Conservation (phyloP, 2,113 vertebrate species). For the Cochlearius cochlearius region DNA sequence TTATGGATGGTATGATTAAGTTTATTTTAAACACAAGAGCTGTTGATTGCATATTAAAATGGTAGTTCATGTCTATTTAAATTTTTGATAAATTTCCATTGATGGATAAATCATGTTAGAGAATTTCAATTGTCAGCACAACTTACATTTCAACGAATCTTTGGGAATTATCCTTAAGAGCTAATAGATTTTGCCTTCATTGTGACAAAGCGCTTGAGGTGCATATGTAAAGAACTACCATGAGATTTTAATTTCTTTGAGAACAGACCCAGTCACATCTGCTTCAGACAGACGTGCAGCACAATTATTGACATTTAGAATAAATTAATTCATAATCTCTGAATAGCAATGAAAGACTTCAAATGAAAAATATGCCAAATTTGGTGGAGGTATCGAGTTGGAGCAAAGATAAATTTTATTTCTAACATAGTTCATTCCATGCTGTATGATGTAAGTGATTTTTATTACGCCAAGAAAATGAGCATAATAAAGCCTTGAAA, state of each 20-base stretch:
- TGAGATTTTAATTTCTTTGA: background rate
- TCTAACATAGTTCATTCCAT: background rate
- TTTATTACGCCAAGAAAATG: background rate
- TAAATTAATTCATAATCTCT: background rate
- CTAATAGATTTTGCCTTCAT: background rate
- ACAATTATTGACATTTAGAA: background rate
- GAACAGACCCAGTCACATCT: background rate
- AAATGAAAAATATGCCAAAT: background rate
- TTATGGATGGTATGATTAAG: background rate
- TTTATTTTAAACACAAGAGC: background rate
- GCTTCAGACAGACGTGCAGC: background rate
- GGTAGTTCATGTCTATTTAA: background rate
- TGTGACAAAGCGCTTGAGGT: background rate
- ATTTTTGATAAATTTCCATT: constrained; percentile 12
- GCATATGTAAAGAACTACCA: background rate
- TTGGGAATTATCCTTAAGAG: background rate
- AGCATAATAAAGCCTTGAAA: background rate
- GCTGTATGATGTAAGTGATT: background rate
- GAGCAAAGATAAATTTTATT: background rate
- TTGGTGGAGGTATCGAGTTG: background rate
- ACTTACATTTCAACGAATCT: background rate
- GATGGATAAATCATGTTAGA: constrained; percentile 2
- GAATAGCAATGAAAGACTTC: background rate
- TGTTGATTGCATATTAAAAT: constrained; percentile 26
- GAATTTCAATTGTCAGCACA: background rate